A percentile compares a stretch with the other conserved stretches of the same genome.
These are phyloP conservation scores for Sycophila texana DNA, from an alignment of 2,888 invertebrate genomes.

Conservation along the genomic window DNA sequence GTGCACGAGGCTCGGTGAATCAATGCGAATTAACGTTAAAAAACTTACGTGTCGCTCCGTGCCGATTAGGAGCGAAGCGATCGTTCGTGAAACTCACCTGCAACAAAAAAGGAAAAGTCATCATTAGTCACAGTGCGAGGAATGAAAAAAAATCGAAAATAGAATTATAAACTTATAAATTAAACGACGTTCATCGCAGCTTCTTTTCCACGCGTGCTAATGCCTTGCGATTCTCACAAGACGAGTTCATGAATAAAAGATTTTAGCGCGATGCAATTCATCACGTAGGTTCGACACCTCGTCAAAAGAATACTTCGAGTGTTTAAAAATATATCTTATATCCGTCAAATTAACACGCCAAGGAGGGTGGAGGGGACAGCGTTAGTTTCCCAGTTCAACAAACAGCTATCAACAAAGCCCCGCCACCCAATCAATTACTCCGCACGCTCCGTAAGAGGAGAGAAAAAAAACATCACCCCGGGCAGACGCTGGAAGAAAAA, in stretches of 20 bases:
- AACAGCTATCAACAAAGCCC: too few relatives aligned
- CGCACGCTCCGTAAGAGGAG: not conserved
- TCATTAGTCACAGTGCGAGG: not conserved
- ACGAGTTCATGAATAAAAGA: too few relatives aligned
- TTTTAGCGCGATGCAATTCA: too few relatives aligned
- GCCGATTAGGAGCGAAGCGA: not conserved
- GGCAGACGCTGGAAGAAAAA: not conserved
- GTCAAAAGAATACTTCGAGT: not conserved
- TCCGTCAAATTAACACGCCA: too few relatives aligned
- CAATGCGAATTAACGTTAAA: slow-evolving; percentile 7
- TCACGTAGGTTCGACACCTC: not conserved
- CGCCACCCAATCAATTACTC: too few relatives aligned
- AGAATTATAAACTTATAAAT: not conserved
- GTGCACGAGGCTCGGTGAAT: not conserved
- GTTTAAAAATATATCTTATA: too few relatives aligned
- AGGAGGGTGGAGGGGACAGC: too few relatives aligned
- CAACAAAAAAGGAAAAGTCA: slow-evolving; percentile 17
- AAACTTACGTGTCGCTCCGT: slow-evolving; percentile 19
- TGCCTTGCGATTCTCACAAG: too few relatives aligned
- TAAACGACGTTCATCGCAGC: not conserved
- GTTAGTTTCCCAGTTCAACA: too few relatives aligned
- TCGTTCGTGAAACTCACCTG: slow-evolving; percentile 40
- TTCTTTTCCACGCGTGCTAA: too few relatives aligned
- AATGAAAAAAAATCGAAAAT: not conserved
- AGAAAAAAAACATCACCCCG: not conserved